Evolutionary conservation across 1,140 invertebrate genomes (phyloP).

Genomic region (Megathymus violae): DNA sequence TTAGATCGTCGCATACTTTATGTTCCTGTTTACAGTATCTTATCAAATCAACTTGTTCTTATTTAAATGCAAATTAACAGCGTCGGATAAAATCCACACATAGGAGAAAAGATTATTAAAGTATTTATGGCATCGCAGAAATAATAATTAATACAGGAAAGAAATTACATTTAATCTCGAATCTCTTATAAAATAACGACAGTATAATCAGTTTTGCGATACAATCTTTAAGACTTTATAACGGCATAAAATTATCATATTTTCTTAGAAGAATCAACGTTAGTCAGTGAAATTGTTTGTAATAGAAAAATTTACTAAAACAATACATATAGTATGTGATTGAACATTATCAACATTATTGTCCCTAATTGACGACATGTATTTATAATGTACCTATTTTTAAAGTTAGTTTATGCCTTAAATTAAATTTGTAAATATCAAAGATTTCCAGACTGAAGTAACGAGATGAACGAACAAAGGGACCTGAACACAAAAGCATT

Average conservation of each 20-base stretch:
- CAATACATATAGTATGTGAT: not conserved
- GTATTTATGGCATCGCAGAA: not conserved
- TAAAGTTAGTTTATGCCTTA: no score
- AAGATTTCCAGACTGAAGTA: not conserved
- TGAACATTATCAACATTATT: no score
- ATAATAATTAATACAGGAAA: slow-evolving; percentile 4
- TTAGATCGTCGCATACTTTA: slow-evolving; percentile 9
- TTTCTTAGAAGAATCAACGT: no score
- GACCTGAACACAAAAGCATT: slow-evolving; percentile 42
- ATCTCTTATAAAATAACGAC: slow-evolving; percentile 13
- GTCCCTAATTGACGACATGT: no score
- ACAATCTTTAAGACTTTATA: slow-evolving; percentile 3
- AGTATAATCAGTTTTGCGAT: slow-evolving; percentile 19
- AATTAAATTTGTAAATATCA: not conserved
- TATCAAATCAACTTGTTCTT: slow-evolving; percentile 24
- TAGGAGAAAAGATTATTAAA: slow-evolving; percentile 23
- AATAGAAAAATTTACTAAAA: no score
- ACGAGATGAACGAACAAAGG: not conserved
- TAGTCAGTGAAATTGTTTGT: no score
- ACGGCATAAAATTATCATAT: no score
- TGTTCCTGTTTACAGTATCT: slow-evolving; percentile 11
- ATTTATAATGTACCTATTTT: no score
- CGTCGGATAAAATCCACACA: slow-evolving; percentile 23
- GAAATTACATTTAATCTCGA: slow-evolving; percentile 20
- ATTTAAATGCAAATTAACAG: slow-evolving; percentile 29